These are phyloP conservation scores for Microctenopoma steveboyesi DNA, from an alignment of 2,797 vertebrate genomes.

Conservation along the genomic window DNA sequence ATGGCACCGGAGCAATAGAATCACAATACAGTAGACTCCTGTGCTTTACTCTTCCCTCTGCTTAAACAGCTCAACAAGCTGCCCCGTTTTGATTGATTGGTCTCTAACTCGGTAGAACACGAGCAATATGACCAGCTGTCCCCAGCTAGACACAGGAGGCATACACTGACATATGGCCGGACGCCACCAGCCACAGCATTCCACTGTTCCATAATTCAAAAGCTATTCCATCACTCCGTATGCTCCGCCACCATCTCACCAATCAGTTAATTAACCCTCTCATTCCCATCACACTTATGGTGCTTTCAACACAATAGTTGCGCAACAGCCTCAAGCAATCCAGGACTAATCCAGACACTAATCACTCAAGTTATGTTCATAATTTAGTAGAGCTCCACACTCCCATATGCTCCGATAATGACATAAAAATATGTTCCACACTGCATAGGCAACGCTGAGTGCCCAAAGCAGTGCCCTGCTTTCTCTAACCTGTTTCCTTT, in stretches of 20 bases:
- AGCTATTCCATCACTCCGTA: constrained; percentile 74
- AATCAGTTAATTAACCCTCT: constrained; percentile 76
- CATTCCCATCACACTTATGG: constrained; percentile 33
- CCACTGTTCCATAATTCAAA: constrained; percentile 80
- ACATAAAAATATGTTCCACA: constrained; percentile 45
- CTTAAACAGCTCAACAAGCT: constrained; percentile 71
- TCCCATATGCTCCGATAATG: constrained; percentile 69
- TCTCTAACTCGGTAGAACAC: constrained; percentile 78
- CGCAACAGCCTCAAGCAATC: constrained; percentile 48
- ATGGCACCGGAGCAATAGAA: constrained; percentile 63
- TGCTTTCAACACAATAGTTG: constrained; percentile 47
- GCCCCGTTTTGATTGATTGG: constrained; percentile 82
- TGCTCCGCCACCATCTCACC: constrained; percentile 60
- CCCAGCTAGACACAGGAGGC: constrained; percentile 70
- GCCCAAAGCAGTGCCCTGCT: constrained; percentile 36
- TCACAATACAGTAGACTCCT: constrained; percentile 57
- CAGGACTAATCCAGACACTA: constrained; percentile 41
- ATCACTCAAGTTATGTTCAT: constrained; percentile 59
- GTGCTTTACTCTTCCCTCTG: constrained; percentile 47
- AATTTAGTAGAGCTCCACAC: constrained; percentile 54
- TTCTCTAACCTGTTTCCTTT: constrained; percentile 57
- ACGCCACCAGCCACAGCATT: constrained; percentile 78
- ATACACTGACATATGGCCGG: constrained; percentile 77
- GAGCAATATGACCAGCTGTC: constrained; percentile 85
- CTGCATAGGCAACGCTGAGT: constrained; percentile 22